phyloP scores from a whole-genome alignment of 2,113 vertebrate species.

The Hypanus sabinus region DNA sequence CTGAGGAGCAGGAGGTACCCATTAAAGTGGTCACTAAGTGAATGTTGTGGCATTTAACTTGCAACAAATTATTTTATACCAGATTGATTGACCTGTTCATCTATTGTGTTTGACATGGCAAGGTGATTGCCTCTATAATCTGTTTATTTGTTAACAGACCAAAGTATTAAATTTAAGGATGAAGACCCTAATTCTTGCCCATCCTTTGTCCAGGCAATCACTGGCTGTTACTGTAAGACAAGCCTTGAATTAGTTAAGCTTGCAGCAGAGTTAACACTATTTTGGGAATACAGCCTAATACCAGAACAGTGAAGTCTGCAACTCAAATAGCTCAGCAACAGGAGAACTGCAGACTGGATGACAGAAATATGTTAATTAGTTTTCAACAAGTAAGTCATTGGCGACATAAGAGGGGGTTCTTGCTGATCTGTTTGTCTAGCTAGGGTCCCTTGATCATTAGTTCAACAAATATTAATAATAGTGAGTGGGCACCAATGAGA shows the following conservation, averaged over 20 bases:
- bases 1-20: too few relatives aligned
- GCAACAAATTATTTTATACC: conserved; percentile 7
- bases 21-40: too few relatives aligned
- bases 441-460: background rate
- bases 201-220: conserved; percentile 31
- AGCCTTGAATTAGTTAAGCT: conserved; percentile 17
- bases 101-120: background rate
- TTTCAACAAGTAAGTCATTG: conserved; percentile 26
- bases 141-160: conserved; percentile 30
- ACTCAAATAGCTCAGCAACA: conserved; percentile 46
- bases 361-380: conserved; percentile 38
- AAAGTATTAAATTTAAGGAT: conserved; percentile 25
- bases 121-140: background rate
- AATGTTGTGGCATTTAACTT: background rate
- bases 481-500: background rate
- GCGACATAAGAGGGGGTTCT: background rate
- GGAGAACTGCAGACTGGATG: conserved; percentile 26
- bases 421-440: background rate
- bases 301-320: conserved; percentile 49
- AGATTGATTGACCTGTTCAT: background rate
- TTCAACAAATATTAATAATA: background rate
- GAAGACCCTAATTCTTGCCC: conserved; percentile 37
- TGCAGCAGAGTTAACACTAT: conserved; percentile 44
- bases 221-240: background rate
- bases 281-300: conserved; percentile 48